Evolutionary conservation across 2,797 vertebrate species (phyloP).

Genomic region (Gymnoscopelus braueri): DNA sequence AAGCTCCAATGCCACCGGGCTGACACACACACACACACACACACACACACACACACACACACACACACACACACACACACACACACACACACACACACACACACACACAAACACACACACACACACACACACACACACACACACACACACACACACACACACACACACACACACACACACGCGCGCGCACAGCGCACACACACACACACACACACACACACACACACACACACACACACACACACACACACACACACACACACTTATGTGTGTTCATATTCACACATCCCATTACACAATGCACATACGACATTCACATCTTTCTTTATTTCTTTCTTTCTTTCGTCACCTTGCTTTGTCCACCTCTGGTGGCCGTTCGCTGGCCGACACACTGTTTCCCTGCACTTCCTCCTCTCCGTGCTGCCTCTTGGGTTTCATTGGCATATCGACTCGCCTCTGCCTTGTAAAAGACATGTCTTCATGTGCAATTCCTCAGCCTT

Average conservation of each 20-base stretch:
- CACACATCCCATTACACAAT: too few relatives aligned
- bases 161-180: conserved; percentile 1
- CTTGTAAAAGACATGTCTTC: conserved; percentile 29
- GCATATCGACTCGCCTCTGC: conserved; percentile 42
- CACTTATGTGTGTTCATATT: too few relatives aligned
- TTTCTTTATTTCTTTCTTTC: conserved; percentile 3
- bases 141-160: background rate
- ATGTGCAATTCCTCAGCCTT: conserved; percentile 38
- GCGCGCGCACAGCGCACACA: too few relatives aligned
- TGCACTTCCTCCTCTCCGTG: conserved; percentile 14
- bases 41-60: background rate
- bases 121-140: conserved; percentile 19
- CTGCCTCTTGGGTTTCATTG: conserved; percentile 34
- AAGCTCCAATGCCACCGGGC: conserved; percentile 67
- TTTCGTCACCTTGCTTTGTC: conserved; percentile 21
- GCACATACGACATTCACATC: too few relatives aligned
- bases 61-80: conserved; percentile 10
- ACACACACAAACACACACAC: conserved; percentile 13
- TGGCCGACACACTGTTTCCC: conserved; percentile 20
- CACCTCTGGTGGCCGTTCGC: conserved; percentile 31
- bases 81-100: conserved; percentile 6
- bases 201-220: background rate
- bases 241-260: too few relatives aligned
- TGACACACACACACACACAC: conserved; percentile 8
- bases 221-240: too few relatives aligned